Percentiles rank a stretch among this genome's conserved stretches.
phyloP scores from a whole-genome alignment of 2,888 invertebrate genomes.

The Cantharis rustica region DNA sequence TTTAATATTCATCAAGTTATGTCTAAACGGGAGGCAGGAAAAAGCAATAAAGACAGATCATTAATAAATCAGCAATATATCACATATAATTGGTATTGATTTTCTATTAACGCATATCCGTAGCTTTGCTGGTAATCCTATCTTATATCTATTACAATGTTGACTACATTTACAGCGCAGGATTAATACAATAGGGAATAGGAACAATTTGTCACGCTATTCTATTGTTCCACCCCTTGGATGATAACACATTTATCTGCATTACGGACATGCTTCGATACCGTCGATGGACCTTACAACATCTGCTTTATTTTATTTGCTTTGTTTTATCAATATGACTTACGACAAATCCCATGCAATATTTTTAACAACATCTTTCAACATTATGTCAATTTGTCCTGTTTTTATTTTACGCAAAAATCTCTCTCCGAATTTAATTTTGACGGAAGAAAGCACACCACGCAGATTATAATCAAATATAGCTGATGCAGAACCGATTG shows the following conservation, averaged over 20 bases:
- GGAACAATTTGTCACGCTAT: slow-evolving; percentile 55
- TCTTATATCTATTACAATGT: slow-evolving; percentile 55
- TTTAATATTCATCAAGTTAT: slow-evolving; percentile 6
- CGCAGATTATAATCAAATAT: neutral
- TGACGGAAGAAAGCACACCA: neutral
- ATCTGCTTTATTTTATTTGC: slow-evolving; percentile 25
- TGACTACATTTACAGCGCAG: slow-evolving; percentile 46
- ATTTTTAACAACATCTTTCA: neutral
- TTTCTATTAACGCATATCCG: slow-evolving; percentile 46
- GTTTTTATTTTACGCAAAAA: neutral
- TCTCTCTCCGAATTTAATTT: neutral
- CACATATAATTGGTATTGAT: slow-evolving; percentile 51
- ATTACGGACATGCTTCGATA: slow-evolving; percentile 40
- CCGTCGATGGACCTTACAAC: slow-evolving; percentile 14
- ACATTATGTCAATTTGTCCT: neutral
- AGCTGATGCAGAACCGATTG: neutral
- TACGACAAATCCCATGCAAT: neutral
- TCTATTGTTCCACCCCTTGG: slow-evolving; percentile 46
- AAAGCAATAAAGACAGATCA: slow-evolving; percentile 34
- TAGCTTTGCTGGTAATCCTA: slow-evolving; percentile 36
- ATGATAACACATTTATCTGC: slow-evolving; percentile 53
- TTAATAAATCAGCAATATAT: slow-evolving; percentile 51
- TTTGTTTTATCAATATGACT: slow-evolving; percentile 7
- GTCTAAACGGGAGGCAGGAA: slow-evolving; percentile 6
- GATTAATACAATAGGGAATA: slow-evolving; percentile 55